Conservation (phyloP, 2,113 vertebrate species). For the Halcyon malimbica region DNA sequence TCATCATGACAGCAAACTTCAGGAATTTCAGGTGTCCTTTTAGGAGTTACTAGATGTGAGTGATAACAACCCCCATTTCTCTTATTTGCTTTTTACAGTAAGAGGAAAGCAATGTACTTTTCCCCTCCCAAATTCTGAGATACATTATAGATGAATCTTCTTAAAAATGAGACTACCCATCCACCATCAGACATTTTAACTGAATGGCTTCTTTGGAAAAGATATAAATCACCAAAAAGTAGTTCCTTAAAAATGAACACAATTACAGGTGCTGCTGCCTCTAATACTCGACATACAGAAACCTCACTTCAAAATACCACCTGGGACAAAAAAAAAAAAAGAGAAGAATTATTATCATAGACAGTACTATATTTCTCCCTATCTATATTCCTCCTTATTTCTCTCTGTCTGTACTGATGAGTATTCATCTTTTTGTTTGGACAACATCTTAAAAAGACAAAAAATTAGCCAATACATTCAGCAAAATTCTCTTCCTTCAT, state of each 20-base stretch:
- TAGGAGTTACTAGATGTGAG: neutral
- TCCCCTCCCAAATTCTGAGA: neutral
- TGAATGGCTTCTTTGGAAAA: neutral
- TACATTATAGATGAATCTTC: neutral
- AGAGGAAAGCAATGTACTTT: neutral
- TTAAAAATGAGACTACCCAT: neutral
- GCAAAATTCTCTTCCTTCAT: slow-evolving; percentile 23
- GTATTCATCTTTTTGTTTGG: neutral
- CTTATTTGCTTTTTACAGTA: neutral
- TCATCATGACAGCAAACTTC: fast-evolving
- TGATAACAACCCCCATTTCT: neutral
- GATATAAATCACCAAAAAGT: neutral
- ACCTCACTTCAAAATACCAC: neutral
- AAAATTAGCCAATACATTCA: neutral
- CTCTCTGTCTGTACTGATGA: neutral
- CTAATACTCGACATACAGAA: neutral
- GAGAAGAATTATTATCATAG: neutral
- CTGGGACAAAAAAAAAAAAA: neutral
- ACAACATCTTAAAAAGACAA: neutral
- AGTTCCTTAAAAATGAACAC: neutral
- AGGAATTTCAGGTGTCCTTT: neutral
- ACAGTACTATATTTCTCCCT: neutral
- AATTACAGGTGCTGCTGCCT: neutral
- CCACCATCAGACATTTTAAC: neutral
- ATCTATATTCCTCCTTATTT: neutral